Conservation (phyloP, 1,140 invertebrate genomes). For the Drepana arcuata region DNA sequence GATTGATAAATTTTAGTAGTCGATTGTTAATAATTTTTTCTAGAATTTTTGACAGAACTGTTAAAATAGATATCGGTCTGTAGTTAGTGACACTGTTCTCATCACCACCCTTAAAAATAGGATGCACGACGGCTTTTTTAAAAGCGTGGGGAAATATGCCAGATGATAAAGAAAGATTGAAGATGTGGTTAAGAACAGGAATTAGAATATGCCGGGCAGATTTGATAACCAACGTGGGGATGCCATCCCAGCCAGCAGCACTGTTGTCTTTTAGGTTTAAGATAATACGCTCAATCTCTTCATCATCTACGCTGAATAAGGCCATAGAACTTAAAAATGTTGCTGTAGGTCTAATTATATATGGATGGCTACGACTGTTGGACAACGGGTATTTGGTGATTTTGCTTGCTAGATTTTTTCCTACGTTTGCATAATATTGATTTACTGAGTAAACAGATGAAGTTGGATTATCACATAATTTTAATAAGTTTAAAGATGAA, state of each 20-base stretch:
- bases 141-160: neutral
- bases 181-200: neutral
- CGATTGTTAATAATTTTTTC: slow-evolving; percentile 10
- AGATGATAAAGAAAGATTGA: neutral
- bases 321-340: neutral
- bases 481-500: neutral
- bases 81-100: slow-evolving; percentile 3
- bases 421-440: slow-evolving; percentile 5
- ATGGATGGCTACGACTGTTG: neutral
- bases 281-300: slow-evolving; percentile 1
- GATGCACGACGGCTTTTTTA: slow-evolving; percentile 1
- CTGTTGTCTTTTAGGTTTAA: neutral
- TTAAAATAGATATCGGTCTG: slow-evolving; percentile 7
- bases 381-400: neutral
- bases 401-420: neutral
- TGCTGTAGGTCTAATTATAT: too few relatives aligned
- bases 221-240: neutral
- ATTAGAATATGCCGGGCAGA: neutral
- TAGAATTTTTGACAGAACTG: slow-evolving; percentile 8
- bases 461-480: neutral
- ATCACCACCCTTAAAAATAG: slow-evolving; percentile 1
- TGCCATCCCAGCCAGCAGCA: slow-evolving; percentile 9
- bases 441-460: slow-evolving; percentile 4
- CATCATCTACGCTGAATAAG: neutral
- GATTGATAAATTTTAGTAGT: neutral